Conservation (phyloP, 2,888 invertebrate genomes). For the Eudasyphora cyanicolor region DNA sequence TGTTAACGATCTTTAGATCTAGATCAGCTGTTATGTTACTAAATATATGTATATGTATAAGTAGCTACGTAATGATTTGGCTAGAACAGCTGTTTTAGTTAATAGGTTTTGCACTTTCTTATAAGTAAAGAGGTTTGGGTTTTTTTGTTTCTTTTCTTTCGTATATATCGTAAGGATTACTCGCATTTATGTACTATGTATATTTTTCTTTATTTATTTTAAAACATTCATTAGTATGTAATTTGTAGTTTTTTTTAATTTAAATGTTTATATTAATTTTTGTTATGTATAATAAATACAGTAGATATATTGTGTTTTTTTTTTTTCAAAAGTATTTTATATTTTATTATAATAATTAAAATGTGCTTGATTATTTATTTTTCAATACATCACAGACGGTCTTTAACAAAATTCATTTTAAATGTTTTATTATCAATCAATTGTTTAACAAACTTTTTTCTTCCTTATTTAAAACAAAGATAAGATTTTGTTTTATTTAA, state of each 20-base stretch:
- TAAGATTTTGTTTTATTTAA: background rate
- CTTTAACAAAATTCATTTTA: slow-evolving; percentile 65
- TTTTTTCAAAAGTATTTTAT: slow-evolving; percentile 37
- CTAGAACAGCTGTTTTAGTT: background rate
- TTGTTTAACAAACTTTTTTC: slow-evolving; percentile 55
- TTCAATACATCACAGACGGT: slow-evolving; percentile 66
- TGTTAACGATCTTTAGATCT: background rate
- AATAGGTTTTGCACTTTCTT: background rate
- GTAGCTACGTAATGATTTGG: background rate
- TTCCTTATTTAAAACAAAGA: slow-evolving; percentile 10
- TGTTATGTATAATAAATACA: background rate
- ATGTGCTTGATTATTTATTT: slow-evolving; percentile 60
- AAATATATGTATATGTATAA: background rate
- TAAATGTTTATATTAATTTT: background rate
- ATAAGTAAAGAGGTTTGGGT: background rate
- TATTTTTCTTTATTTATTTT: slow-evolving; percentile 12
- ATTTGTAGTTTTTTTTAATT: background rate
- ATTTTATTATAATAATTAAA: slow-evolving; percentile 48
- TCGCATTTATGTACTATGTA: background rate
- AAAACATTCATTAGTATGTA: slow-evolving; percentile 51
- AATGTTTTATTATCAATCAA: slow-evolving; percentile 64
- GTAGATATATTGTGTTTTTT: slow-evolving; percentile 11
- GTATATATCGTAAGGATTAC: slow-evolving; percentile 25
- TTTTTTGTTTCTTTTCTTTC: slow-evolving; percentile 31
- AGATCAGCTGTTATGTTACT: background rate